Conservation (phyloP, 2,888 invertebrate genomes). For the Rhamphomyia laevipes region DNA sequence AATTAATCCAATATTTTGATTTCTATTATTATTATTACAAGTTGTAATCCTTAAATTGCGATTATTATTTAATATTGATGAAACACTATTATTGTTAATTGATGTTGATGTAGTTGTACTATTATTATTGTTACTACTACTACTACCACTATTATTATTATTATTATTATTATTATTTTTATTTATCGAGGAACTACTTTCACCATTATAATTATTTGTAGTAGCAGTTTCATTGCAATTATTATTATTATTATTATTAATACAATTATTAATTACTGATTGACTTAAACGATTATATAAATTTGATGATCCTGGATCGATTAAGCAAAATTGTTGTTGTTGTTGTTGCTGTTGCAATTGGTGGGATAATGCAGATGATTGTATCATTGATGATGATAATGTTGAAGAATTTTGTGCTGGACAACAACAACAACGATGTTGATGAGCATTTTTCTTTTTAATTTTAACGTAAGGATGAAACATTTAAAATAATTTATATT, state of each 20-base stretch:
- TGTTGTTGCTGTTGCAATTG: background rate
- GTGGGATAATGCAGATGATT: slow-evolving; percentile 10
- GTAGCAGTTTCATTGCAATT: background rate
- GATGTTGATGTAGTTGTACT: slow-evolving; percentile 19
- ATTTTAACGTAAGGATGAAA: slow-evolving; percentile 38
- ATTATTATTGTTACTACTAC: slow-evolving; percentile 12
- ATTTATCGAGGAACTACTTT: too few relatives aligned
- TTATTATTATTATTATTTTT: background rate
- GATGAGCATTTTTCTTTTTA: slow-evolving; percentile 31
- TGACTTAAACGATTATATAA: slow-evolving; percentile 17
- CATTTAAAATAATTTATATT: slow-evolving; percentile 25
- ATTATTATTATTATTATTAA: background rate
- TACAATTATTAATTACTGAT: background rate
- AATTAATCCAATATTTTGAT: background rate
- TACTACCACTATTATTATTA: too few relatives aligned
- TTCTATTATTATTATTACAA: background rate
- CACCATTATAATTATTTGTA: background rate
- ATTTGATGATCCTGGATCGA: slow-evolving; percentile 3
- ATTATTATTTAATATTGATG: background rate
- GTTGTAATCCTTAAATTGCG: background rate
- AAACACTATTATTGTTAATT: slow-evolving; percentile 9
- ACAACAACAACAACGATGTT: slow-evolving; percentile 14
- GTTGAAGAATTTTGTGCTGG: slow-evolving; percentile 6
- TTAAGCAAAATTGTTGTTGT: background rate
- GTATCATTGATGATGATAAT: slow-evolving; percentile 9